These are phyloP conservation scores for Torymus auratus DNA, from an alignment of 2,888 invertebrate genomes.

Conservation along the genomic window DNA sequence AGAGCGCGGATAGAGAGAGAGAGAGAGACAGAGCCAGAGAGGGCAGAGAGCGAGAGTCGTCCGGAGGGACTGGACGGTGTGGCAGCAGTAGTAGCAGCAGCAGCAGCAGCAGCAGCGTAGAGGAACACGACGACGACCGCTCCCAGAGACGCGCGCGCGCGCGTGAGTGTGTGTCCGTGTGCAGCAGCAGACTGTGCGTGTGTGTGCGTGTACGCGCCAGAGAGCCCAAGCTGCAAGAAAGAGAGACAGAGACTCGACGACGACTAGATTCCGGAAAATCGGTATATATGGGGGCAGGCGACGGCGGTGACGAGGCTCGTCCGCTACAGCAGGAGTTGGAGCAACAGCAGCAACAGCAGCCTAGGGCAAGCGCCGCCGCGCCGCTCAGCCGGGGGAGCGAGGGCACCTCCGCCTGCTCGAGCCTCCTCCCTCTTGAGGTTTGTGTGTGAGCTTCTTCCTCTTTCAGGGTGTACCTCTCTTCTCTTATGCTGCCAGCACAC, in stretches of 20 bases:
- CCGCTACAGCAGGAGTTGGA: constrained; percentile 41
- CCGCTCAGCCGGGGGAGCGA: constrained; percentile 26
- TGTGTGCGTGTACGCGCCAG: too few relatives aligned
- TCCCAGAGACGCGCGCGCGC: neutral
- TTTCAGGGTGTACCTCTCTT: constrained; percentile 28
- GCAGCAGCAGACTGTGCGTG: too few relatives aligned
- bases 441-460: constrained; percentile 6
- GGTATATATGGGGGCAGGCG: constrained; percentile 54
- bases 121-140: neutral
- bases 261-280: constrained; percentile 13
- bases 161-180: too few relatives aligned
- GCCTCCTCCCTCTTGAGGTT: constrained; percentile 51
- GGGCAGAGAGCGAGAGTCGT: too few relatives aligned
- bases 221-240: too few relatives aligned
- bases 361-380: constrained; percentile 27
- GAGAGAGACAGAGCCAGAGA: constrained; percentile 11
- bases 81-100: too few relatives aligned
- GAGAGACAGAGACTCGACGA: neutral
- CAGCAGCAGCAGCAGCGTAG: neutral
- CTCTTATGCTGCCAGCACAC: neutral
- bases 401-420: constrained; percentile 30
- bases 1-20: constrained; percentile 19
- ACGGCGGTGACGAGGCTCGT: constrained; percentile 39
- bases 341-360: constrained; percentile 42
- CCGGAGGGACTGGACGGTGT: too few relatives aligned